Conservation (phyloP, 2,113 vertebrate species). For the Notechis scutatus region DNA sequence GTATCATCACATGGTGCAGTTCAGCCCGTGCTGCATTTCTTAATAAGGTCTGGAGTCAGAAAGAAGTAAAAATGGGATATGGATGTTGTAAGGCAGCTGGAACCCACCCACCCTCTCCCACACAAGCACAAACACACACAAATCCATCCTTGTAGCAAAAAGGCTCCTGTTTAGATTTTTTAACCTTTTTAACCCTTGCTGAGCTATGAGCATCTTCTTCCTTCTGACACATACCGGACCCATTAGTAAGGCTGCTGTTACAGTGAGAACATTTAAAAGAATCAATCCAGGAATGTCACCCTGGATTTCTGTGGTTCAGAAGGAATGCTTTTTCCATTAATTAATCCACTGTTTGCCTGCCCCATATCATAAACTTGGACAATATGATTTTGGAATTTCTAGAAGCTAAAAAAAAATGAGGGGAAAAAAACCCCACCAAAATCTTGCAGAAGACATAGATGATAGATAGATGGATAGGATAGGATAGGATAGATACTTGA, state of each 20-base stretch:
- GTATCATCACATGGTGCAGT: neutral
- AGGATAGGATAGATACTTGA: no score
- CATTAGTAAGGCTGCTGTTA: neutral
- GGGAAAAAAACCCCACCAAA: neutral
- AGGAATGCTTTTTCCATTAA: neutral
- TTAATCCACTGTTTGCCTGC: constrained; percentile 2
- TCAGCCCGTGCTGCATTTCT: neutral
- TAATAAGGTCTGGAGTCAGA: neutral
- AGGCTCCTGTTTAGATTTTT: neutral
- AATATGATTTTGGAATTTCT: constrained; percentile 1
- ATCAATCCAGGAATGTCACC: neutral
- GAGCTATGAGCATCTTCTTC: fast-evolving
- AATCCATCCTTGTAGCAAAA: neutral
- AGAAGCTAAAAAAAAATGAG: neutral
- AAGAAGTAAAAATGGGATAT: neutral
- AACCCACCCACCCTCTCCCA: no score
- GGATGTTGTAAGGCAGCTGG: neutral
- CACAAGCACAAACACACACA: fast-evolving
- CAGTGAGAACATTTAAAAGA: fast-evolving
- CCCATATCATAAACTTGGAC: neutral
- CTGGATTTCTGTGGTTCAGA: neutral
- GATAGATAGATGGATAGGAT: no score
- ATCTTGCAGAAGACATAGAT: neutral
- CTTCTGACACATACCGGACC: fast-evolving
- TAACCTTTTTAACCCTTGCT: neutral